Evolutionary conservation across 1,140 invertebrate species (phyloP).

Genomic region (Lucilia cuprina): DNA sequence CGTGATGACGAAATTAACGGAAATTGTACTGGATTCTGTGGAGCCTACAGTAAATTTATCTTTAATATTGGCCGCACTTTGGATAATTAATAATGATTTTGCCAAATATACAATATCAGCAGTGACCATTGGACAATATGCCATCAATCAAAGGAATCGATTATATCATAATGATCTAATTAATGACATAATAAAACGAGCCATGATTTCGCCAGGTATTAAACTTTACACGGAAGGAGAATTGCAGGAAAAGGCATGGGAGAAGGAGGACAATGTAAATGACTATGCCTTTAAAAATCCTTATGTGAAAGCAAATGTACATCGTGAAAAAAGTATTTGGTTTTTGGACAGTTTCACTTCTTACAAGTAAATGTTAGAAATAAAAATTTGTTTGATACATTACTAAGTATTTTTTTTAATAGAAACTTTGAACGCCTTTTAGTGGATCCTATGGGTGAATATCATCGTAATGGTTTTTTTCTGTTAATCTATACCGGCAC

Average conservation of each 20-base stretch:
- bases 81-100: constrained; percentile 52
- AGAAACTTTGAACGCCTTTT: constrained; percentile 47
- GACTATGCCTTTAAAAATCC: constrained; percentile 21
- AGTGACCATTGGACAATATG: constrained; percentile 48
- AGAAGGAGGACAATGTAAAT: not conserved
- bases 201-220: not conserved
- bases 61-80: constrained; percentile 52
- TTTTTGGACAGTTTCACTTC: constrained; percentile 51
- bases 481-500: constrained; percentile 51
- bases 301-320: not conserved
- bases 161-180: constrained; percentile 50
- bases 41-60: constrained; percentile 32
- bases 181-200: constrained; percentile 43
- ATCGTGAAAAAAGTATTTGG: constrained; percentile 45
- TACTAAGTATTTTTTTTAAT: not conserved
- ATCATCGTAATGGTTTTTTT: constrained; percentile 52
- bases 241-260: not conserved
- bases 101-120: constrained; percentile 42
- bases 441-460: constrained; percentile 35
- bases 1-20: not conserved
- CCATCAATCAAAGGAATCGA: constrained; percentile 40
- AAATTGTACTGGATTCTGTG: not conserved
- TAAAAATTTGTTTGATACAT: not conserved
- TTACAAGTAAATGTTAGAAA: constrained; percentile 37
- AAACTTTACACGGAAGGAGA: not conserved